Conservation (phyloP, 2,113 vertebrate species). For the Macquaria australasica region DNA sequence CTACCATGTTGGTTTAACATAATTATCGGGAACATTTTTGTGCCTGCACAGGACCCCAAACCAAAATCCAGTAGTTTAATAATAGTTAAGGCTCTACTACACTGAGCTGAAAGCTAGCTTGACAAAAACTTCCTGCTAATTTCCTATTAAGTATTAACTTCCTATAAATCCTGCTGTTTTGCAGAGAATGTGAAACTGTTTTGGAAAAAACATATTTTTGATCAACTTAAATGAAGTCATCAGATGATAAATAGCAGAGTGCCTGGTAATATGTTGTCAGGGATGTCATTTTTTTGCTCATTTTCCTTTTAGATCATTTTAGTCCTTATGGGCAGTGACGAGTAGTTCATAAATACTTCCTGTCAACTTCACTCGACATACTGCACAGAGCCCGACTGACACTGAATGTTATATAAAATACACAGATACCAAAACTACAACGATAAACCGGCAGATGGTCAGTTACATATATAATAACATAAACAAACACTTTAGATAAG, state of each 20-base stretch:
- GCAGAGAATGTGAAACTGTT: background rate
- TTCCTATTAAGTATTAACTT: too few species aligned
- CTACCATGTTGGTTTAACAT: slow-evolving; percentile 65
- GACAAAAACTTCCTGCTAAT: background rate
- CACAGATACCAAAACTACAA: background rate
- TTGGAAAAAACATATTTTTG: background rate
- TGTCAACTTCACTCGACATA: background rate
- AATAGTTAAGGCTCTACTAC: slow-evolving; percentile 13
- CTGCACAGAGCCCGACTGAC: background rate
- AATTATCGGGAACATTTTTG: slow-evolving; percentile 60
- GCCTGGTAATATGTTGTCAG: too few species aligned
- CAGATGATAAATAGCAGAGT: background rate
- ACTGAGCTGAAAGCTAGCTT: background rate
- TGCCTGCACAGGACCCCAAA: slow-evolving; percentile 40
- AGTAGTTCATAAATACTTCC: background rate
- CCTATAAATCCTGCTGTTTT: background rate
- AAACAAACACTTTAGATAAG: background rate
- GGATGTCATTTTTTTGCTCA: background rate
- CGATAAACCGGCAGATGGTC: background rate
- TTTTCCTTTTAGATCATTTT: background rate
- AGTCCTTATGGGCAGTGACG: background rate
- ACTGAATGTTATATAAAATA: background rate
- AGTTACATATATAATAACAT: background rate
- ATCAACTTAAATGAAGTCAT: background rate
- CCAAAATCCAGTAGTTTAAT: slow-evolving; percentile 46